Base-by-base conservation (phyloP, 2,113 vertebrate genomes). In the Leptocoma aspasia region DNA sequence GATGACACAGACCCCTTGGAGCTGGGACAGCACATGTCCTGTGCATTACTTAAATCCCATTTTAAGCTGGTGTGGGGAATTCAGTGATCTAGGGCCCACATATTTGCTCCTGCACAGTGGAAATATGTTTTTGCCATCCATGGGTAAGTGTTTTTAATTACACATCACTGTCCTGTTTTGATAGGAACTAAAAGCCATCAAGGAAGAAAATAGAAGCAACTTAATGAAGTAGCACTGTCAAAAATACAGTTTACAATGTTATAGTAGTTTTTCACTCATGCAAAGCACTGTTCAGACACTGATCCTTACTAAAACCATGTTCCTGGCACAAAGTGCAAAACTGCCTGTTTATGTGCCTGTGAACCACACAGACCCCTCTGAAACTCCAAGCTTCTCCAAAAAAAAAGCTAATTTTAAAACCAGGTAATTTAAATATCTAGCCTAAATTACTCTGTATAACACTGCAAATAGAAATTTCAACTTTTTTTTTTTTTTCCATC, bases 381-480 rank as follows among this genome's bases (percentile, higher is more conserved):
- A 80, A 72, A 65, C 41, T 1, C 37, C 8, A 66, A 6, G 1
- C 21, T 72, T 17, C 21, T 15, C 19, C 13, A 72, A 24, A 76
- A 37, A 45, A 24, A 76, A 37, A 45, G 26, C 3, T 0, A 27
- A 26, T 13, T 35, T 24, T 23, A 63, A 75, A 86, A 21, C 0
- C 35, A 87, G 18, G 2, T 12, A 72, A 47, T 27, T 54, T 39
- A 31, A 72, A 30, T 23, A 83, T 10, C 23, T 16, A 9, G 5
- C 13, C 53, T 24, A 27, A 5, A 19, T 15, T 4, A 52, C 15
- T 53, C 54, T 0, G 0, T 1, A 2, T 7, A 26, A 44, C 22
- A 27, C 1, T 15, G 8, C 15, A 57, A 89, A 73, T 2, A 59
- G 10, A 50, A 59, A 50, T 7, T 22, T 2, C 17, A 44, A 14